Conservation (phyloP, 2,113 vertebrate genomes). For the Lagopus leucura region DNA sequence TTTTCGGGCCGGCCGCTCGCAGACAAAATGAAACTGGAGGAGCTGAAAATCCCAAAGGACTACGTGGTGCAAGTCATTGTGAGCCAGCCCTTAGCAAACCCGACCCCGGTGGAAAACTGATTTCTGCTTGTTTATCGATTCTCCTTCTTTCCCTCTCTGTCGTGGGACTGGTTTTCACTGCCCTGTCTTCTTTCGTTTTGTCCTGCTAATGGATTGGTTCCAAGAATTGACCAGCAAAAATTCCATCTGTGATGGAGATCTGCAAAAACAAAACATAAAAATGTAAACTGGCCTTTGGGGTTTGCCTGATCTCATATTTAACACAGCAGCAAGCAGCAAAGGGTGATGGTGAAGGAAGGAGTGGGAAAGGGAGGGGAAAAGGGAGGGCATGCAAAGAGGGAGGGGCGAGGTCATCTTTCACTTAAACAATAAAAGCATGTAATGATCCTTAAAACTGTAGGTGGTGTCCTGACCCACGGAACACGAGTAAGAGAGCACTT, state of each 20-base stretch:
- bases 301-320: constrained; percentile 18
- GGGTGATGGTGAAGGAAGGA: constrained; percentile 49
- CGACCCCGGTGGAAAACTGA: constrained; percentile 90
- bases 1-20: constrained; percentile 96
- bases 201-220: constrained; percentile 74
- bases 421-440: neutral
- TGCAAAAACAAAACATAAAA: constrained; percentile 64
- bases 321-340: neutral
- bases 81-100: constrained; percentile 89
- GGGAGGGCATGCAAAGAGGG: neutral
- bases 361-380: neutral
- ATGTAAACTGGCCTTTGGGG: constrained; percentile 29
- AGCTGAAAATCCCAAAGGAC: constrained; percentile 97
- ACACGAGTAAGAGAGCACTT: constrained; percentile 72
- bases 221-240: constrained; percentile 77
- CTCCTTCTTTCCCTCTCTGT: constrained; percentile 43
- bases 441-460: constrained; percentile 53
- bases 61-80: constrained; percentile 98
- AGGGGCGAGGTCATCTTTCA: neutral
- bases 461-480: constrained; percentile 53
- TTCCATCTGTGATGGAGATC: constrained; percentile 86
- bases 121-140: neutral
- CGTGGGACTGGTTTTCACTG: constrained; percentile 72
- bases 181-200: constrained; percentile 47
- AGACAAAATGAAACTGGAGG: constrained; percentile 95